Percentiles rank a stretch among this genome's conserved stretches.
Conservation (phyloP, 2,888 invertebrate genomes). For the Polydrusus tereticollis region DNA sequence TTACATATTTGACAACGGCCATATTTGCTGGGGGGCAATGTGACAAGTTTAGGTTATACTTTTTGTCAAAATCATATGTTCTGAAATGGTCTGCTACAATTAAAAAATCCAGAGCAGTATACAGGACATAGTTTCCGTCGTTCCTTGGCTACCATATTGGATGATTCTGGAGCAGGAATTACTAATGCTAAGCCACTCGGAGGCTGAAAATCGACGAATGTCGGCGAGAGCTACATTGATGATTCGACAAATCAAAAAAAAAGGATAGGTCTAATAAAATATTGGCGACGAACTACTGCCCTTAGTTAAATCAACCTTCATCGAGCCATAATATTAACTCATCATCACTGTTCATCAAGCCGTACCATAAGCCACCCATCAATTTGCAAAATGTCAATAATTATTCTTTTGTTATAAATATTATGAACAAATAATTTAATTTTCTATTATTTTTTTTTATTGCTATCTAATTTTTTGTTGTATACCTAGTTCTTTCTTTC, state of each 20-base stretch:
- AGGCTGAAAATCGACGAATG: not conserved
- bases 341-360: conserved; percentile 2
- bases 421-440: not conserved
- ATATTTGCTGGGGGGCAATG: no score
- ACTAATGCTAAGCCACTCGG: conserved; percentile 24
- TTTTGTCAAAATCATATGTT: no score
- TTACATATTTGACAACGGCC: no score
- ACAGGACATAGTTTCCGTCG: conserved; percentile 31
- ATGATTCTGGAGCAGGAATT: conserved; percentile 1
- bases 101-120: conserved; percentile 27
- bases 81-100: no score
- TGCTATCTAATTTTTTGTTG: not conserved
- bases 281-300: conserved; percentile 14
- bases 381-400: not conserved
- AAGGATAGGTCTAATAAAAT: conserved; percentile 26
- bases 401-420: not conserved
- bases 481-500: not conserved
- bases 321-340: not conserved
- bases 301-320: conserved; percentile 31
- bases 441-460: not conserved
- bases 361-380: not conserved
- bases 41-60: no score
- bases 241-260: conserved; percentile 30
- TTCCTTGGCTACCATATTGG: no score
- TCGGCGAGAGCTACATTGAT: conserved; percentile 14